These are phyloP conservation scores for Harpagifer antarcticus DNA, from an alignment of 2,797 vertebrate genomes.

Conservation along the genomic window DNA sequence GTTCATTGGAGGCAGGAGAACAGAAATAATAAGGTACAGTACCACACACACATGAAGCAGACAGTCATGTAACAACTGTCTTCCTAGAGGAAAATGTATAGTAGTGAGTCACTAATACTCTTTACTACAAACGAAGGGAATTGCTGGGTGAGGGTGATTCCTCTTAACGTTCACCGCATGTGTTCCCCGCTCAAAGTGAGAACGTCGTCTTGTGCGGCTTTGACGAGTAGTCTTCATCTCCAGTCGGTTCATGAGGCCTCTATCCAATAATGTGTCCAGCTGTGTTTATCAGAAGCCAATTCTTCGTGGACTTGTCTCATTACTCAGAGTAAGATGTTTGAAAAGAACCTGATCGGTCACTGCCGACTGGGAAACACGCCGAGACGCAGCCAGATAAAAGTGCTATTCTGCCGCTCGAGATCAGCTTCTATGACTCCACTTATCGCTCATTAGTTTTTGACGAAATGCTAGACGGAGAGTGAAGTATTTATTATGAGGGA, in stretches of 20 bases:
- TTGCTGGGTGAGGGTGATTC: conserved; percentile 22
- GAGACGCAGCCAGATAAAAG: neutral
- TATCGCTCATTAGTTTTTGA: conserved; percentile 2
- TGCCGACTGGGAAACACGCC: neutral
- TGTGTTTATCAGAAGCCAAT: conserved; percentile 26
- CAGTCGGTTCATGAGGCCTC: conserved; percentile 10
- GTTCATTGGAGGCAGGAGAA: conserved; percentile 13
- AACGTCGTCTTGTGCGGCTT: neutral
- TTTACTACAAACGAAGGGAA: conserved; percentile 16
- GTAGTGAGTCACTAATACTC: neutral
- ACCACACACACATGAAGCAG: conserved; percentile 7
- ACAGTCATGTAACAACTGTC: conserved; percentile 16
- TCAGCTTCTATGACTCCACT: neutral
- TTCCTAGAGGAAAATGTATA: neutral
- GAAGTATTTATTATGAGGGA: conserved; percentile 1
- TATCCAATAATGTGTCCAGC: conserved; percentile 29
- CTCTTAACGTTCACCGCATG: conserved; percentile 13
- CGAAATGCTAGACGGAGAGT: neutral
- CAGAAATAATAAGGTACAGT: conserved; percentile 11
- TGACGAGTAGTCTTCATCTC: no score
- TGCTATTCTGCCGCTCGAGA: neutral
- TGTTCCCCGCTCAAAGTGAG: conserved; percentile 7
- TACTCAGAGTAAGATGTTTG: conserved; percentile 9
- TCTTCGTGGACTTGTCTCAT: conserved; percentile 8
- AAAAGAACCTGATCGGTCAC: conserved; percentile 1